These are phyloP conservation scores for Deladenus siricidicola DNA, from an alignment of 2,888 invertebrate species.

Conservation along the genomic window DNA sequence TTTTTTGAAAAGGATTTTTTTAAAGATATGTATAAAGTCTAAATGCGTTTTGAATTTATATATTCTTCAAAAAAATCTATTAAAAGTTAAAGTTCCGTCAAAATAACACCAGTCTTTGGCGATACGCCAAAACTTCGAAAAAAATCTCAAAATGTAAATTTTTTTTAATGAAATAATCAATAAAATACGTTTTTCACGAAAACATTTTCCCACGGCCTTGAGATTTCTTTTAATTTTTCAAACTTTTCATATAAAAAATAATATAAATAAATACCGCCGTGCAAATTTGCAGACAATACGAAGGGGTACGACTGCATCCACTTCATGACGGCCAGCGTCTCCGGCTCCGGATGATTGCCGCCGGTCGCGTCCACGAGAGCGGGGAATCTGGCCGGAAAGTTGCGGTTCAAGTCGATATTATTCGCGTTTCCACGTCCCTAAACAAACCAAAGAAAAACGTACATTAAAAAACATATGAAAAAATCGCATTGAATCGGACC, in stretches of 20 bases:
- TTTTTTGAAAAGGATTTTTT: not conserved
- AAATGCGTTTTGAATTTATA: not conserved
- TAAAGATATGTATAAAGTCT: not conserved
- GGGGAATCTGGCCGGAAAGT: constrained; percentile 83
- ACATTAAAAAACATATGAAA: too few species aligned
- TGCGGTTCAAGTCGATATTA: constrained; percentile 74
- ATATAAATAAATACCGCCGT: too few species aligned
- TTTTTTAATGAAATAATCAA: not conserved
- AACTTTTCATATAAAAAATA: too few species aligned
- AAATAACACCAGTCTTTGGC: not conserved
- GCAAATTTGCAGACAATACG: constrained; percentile 53
- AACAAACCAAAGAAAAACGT: too few species aligned
- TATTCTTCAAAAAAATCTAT: not conserved
- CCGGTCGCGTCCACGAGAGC: constrained; percentile 44
- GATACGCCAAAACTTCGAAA: not conserved
- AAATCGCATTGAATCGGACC: not conserved
- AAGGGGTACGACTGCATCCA: constrained; percentile 53
- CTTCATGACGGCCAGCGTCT: constrained; percentile 54
- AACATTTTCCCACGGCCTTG: too few species aligned
- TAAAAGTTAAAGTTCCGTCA: not conserved
- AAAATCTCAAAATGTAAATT: not conserved
- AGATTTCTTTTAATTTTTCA: too few species aligned
- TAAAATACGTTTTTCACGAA: not conserved
- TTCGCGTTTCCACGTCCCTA: constrained; percentile 74
- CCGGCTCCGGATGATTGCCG: constrained; percentile 49